A percentile compares a stretch with the other conserved stretches of the same genome.
phyloP scores from a whole-genome alignment of 2,888 invertebrate genomes.

The Thymelicus lineola region DNA sequence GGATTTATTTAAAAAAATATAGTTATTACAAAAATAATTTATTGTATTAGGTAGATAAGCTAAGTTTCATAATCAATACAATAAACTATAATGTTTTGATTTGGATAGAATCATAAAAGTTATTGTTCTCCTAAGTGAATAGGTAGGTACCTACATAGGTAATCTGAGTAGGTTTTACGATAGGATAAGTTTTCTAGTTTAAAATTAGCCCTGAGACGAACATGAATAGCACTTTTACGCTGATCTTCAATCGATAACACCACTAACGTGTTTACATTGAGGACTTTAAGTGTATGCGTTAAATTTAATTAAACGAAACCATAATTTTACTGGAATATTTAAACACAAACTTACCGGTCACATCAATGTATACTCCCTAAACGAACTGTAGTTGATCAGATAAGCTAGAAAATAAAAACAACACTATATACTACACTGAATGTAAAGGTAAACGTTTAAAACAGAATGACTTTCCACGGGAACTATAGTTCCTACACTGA shows the following conservation, averaged over 20 bases:
- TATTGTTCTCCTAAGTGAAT: too few relatives aligned
- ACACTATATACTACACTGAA: conserved; percentile 12
- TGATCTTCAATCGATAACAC: conserved; percentile 41
- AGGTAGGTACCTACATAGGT: too few relatives aligned
- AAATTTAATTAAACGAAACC: conserved; percentile 30
- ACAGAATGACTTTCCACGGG: conserved; percentile 20
- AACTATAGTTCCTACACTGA: conserved; percentile 32
- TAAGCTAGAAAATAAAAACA: conserved; percentile 13
- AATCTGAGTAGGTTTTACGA: too few relatives aligned
- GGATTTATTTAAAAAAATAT: too few relatives aligned
- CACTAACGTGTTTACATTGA: conserved; percentile 39
- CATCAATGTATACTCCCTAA: conserved; percentile 8
- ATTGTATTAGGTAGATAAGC: too few relatives aligned
- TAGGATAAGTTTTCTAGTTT: not conserved
- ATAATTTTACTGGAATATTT: not conserved
- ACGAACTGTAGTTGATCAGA: not conserved
- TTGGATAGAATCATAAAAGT: too few relatives aligned
- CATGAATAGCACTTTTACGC: conserved; percentile 22
- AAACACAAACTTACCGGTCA: conserved; percentile 20
- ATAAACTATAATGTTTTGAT: too few relatives aligned
- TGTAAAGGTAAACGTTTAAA: not conserved
- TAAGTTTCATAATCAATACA: too few relatives aligned
- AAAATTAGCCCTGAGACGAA: not conserved
- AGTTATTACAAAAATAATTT: too few relatives aligned
- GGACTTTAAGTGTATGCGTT: conserved; percentile 29